phyloP scores from a whole-genome alignment of 2,113 vertebrate genomes.

The Catharus minimus region DNA sequence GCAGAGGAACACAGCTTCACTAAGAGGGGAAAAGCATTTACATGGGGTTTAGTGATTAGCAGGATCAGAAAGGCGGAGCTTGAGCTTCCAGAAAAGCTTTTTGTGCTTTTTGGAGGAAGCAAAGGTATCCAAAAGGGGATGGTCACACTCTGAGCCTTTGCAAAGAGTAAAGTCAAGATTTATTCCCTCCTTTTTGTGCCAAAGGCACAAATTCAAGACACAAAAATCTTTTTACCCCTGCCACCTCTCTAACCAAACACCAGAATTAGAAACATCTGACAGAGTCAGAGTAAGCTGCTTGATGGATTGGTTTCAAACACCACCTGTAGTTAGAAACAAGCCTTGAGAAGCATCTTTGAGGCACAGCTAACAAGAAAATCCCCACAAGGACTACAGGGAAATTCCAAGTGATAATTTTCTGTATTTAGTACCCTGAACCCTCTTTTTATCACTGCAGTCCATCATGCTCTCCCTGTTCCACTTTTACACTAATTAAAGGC shows the following conservation, averaged over 20 bases:
- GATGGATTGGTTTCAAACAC: background rate
- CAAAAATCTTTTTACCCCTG: background rate
- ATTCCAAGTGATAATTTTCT: background rate
- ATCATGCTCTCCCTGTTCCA: background rate
- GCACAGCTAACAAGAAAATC: background rate
- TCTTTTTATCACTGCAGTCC: background rate
- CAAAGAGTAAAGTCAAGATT: background rate
- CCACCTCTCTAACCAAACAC: background rate
- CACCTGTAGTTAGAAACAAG: background rate
- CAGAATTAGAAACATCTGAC: background rate
- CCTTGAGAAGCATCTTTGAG: background rate
- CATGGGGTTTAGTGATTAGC: background rate
- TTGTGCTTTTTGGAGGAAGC: background rate
- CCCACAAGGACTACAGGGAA: background rate
- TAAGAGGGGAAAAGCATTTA: background rate
- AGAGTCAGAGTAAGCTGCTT: background rate
- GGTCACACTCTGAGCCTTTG: background rate
- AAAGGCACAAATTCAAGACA: background rate
- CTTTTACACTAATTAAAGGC: slow-evolving; percentile 15
- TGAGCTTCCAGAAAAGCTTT: background rate
- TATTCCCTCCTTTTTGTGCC: background rate
- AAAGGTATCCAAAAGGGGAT: too few relatives aligned
- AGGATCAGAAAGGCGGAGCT: background rate
- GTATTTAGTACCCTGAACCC: background rate
- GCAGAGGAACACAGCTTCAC: background rate